phyloP scores from a whole-genome alignment of 2,888 invertebrate genomes.

The Apamea monoglypha region DNA sequence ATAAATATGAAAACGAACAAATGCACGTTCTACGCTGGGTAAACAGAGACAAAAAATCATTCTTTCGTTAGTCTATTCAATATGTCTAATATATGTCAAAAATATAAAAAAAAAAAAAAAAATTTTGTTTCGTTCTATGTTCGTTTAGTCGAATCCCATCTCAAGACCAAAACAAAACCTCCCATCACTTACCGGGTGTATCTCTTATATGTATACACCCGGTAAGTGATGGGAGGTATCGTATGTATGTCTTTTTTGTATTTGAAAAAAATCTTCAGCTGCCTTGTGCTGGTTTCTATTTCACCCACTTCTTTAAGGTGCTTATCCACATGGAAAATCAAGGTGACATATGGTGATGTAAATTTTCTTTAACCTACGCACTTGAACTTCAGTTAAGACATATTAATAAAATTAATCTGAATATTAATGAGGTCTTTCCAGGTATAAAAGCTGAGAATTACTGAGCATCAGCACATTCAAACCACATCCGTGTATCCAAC shows the following conservation, averaged over 20 bases:
- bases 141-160: not conserved
- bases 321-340: constrained; percentile 35
- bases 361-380: constrained; percentile 34
- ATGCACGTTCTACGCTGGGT: not conserved
- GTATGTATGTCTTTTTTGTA: not conserved
- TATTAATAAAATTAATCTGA: constrained; percentile 41
- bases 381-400: constrained; percentile 8
- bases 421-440: constrained; percentile 45
- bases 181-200: not conserved
- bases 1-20: no score
- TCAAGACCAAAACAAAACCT: not conserved
- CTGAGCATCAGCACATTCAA: constrained; percentile 29
- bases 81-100: not conserved
- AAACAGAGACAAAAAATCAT: not conserved
- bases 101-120: not conserved
- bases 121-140: not conserved
- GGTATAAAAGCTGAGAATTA: constrained; percentile 43
- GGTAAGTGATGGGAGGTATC: no score
- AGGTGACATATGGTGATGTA: constrained; percentile 15
- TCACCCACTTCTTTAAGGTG: constrained; percentile 11
- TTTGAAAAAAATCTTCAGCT: not conserved
- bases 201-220: no score
- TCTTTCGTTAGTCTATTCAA: not conserved
- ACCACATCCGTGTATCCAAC: constrained; percentile 4
- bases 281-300: not conserved